A percentile compares a stretch with the other conserved stretches of the same genome.
Conservation (phyloP, 2,888 invertebrate genomes). For the Sinhomidia bicolor region DNA sequence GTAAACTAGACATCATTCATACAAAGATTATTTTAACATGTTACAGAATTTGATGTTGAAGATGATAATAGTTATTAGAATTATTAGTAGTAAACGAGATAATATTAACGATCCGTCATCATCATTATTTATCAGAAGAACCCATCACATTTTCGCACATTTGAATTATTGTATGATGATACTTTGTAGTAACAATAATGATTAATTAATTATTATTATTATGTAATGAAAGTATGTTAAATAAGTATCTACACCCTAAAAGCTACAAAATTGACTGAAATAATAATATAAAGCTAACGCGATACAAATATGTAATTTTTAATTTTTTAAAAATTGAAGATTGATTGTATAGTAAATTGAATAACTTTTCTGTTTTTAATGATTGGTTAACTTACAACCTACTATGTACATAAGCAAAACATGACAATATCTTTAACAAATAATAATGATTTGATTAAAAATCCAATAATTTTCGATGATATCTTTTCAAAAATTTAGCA, state of each 20-base stretch:
- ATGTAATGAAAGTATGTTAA: too few species aligned
- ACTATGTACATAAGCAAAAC: conserved; percentile 40
- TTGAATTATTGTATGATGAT: too few species aligned
- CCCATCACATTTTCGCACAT: not conserved
- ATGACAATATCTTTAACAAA: conserved; percentile 27
- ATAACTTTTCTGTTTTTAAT: not conserved
- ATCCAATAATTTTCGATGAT: not conserved
- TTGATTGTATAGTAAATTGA: conserved; percentile 18
- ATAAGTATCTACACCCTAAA: not conserved
- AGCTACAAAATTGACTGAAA: conserved; percentile 8
- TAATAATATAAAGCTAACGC: conserved; percentile 13
- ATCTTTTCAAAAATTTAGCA: not conserved
- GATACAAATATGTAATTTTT: not conserved
- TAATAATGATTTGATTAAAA: not conserved
- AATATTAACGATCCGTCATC: too few species aligned
- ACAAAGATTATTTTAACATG: too few species aligned
- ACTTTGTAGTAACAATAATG: not conserved
- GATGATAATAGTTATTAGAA: too few species aligned
- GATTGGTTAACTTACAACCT: not conserved
- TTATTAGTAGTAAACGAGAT: too few species aligned
- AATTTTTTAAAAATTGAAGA: conserved; percentile 30
- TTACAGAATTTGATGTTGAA: too few species aligned
- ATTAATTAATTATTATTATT: not conserved
- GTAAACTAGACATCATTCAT: too few species aligned
- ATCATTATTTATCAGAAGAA: not conserved